Percentiles rank a stretch among this genome's conserved stretches.
Evolutionary conservation across 2,888 invertebrate species (phyloP).

Genomic region (Orthosia gracilis): DNA sequence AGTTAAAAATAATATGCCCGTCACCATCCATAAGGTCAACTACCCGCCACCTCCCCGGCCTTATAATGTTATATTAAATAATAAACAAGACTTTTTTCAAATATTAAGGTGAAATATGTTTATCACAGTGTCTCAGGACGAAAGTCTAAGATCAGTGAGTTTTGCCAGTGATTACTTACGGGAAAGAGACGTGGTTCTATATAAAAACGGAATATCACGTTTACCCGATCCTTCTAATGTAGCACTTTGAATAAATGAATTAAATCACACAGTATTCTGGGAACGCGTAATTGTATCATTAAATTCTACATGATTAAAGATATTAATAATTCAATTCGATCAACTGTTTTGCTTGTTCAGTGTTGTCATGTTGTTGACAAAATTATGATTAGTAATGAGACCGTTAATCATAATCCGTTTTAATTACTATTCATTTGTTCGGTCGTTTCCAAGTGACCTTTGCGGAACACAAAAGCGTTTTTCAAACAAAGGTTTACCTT

Average conservation of each 20-base stretch:
- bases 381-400: conserved; percentile 11
- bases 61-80: no score
- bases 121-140: no score
- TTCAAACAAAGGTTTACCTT: conserved; percentile 50
- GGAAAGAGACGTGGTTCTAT: no score
- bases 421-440: conserved; percentile 25
- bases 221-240: conserved; percentile 23
- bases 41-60: no score
- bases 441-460: conserved; percentile 27
- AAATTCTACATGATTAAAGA: not conserved
- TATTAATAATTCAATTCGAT: conserved; percentile 9
- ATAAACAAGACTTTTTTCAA: no score
- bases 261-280: conserved; percentile 1
- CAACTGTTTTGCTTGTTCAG: conserved; percentile 4
- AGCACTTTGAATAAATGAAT: conserved; percentile 18
- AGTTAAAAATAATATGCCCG: no score
- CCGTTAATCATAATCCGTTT: conserved; percentile 15
- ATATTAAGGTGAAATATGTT: no score
- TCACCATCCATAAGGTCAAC: no score
- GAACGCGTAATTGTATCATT: conserved; percentile 23
- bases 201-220: conserved; percentile 43
- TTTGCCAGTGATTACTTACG: no score
- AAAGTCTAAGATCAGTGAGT: no score
- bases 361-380: not conserved
- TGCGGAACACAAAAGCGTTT: conserved; percentile 44